These are phyloP conservation scores for Leptobrachium leishanense DNA, from an alignment of 2,113 vertebrate genomes.

Conservation along the genomic window DNA sequence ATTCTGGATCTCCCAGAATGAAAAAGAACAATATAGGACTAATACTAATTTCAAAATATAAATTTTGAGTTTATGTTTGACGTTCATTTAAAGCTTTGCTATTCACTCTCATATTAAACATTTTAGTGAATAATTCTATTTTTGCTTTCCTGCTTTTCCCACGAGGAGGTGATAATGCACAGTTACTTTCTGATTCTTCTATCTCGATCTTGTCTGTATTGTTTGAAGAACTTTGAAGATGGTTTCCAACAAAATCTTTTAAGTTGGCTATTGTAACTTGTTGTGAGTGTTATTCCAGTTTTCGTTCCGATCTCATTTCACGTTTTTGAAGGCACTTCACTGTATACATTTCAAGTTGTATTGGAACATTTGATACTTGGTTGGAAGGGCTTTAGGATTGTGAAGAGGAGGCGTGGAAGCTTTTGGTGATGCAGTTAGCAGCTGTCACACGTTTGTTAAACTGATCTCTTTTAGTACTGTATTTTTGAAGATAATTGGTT, in stretches of 20 bases:
- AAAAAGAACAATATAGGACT: too few species aligned
- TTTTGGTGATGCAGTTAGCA: constrained; percentile 16
- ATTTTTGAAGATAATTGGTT: constrained; percentile 9
- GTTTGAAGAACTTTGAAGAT: not conserved
- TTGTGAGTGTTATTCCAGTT: not conserved
- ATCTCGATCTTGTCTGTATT: too few species aligned
- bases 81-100: too few species aligned
- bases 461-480: not conserved
- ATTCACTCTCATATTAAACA: too few species aligned
- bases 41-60: too few species aligned
- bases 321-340: not conserved
- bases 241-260: not conserved
- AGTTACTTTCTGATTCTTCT: too few species aligned
- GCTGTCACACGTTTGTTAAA: constrained; percentile 15
- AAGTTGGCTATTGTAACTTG: not conserved
- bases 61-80: too few species aligned
- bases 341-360: constrained; percentile 19
- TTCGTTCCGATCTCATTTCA: not conserved
- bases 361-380: constrained; percentile 27
- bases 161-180: too few species aligned
- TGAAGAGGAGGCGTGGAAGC: constrained; percentile 15
- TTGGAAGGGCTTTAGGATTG: not conserved
- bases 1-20: too few species aligned
- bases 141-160: too few species aligned
- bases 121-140: too few species aligned